These are phyloP conservation scores for Danio kyathit DNA, from an alignment of 2,797 vertebrate species.

Conservation along the genomic window DNA sequence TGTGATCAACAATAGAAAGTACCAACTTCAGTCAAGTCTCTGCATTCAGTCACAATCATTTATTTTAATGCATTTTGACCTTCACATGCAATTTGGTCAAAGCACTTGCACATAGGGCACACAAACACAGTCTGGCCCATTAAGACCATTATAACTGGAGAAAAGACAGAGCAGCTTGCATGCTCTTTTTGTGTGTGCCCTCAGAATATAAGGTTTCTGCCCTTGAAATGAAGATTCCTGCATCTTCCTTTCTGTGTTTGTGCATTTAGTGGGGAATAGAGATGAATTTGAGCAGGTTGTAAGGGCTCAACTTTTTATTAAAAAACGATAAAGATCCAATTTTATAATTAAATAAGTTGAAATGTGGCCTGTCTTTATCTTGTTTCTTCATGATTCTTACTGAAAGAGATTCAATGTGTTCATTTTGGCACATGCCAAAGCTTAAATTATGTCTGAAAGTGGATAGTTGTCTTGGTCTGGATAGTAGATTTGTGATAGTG, in stretches of 20 bases:
- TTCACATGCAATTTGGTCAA: background rate
- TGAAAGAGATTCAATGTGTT: conserved; percentile 42
- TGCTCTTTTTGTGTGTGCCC: background rate
- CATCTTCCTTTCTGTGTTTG: background rate
- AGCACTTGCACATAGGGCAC: background rate
- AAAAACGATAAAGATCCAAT: background rate
- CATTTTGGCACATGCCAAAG: conserved; percentile 5
- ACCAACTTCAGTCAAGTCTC: background rate
- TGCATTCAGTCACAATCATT: background rate
- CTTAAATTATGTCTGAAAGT: conserved; percentile 5
- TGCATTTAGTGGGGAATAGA: background rate
- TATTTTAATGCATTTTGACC: background rate
- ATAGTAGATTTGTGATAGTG: conserved; percentile 14
- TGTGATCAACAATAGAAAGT: background rate
- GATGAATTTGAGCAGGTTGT: conserved; percentile 19
- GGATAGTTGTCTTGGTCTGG: conserved; percentile 18
- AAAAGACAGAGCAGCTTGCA: conserved; percentile 3
- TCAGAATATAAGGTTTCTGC: conserved; percentile 20
- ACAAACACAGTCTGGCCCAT: background rate
- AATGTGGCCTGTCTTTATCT: conserved; percentile 21
- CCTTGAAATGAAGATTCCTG: background rate
- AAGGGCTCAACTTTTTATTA: background rate
- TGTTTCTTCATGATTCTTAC: background rate
- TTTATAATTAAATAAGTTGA: conserved; percentile 2
- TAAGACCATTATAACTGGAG: background rate